Base-by-base conservation (phyloP, 2,888 invertebrate genomes). In the Perithous albicinctus region DNA sequence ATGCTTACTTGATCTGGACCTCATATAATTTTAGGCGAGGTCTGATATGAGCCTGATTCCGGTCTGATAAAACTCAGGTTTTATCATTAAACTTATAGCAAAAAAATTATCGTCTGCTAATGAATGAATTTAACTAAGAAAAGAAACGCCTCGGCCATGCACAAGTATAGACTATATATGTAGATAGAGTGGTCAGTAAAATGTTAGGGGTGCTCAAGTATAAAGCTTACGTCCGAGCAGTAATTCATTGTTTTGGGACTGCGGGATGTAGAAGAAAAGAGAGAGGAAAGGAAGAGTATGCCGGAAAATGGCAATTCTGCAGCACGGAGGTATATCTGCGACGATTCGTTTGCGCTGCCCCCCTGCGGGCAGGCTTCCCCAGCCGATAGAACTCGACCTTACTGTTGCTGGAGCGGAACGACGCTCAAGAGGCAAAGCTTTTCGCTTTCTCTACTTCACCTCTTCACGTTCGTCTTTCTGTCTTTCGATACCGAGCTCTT, bases 281-380 rank as follows among this genome's bases (percentile, higher is more conserved):
- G 86, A 63, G 82, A 76, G 84, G 59, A 84, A 29, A 59, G 70
- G 4, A 51, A 38, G 32, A 90, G 87, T 87, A 82, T 80, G 85
- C 67, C 88, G 88, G 89, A 88, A 91, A 90, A 89, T 89, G 88
- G 89, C 90, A 89, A 91, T 90, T 89, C 88, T 87, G 88, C 91
- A 89, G 85, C 88, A 87, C 87, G 88, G 88, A 85, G 15, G n/a
- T 56, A 59, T 84, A 87, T 88, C 89, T 88, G 87, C 84, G 83
- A 83, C 82, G 67, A 59, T 73, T 77, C 54, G 76, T 72, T 80
- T 61, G 54, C 69, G 32, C 61, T 20, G 12, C 46, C 26, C 76
- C 59, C 72, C 51, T 32, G 59, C 38, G 35, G 32, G 26, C 43
- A 23, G 18, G 38, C 41, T 56, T 29, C 43, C 32, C 29, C 51